Conservation (phyloP, 2,113 vertebrate species). For the Etheostoma spectabile region DNA sequence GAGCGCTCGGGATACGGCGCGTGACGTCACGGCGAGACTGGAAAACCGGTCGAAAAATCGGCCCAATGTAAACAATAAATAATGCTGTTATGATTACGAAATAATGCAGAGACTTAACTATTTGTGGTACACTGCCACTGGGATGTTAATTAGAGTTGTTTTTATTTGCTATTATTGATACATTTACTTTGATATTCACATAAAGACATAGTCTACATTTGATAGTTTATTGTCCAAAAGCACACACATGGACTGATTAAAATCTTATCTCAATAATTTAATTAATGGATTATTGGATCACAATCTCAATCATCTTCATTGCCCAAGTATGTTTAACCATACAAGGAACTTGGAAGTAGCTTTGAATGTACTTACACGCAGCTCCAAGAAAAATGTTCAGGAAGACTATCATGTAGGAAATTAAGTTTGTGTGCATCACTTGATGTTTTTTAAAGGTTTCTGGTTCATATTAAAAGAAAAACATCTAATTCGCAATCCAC, state of each 20-base stretch:
- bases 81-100: too few relatives aligned
- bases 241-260: not conserved
- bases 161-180: not conserved
- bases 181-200: not conserved
- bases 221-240: not conserved
- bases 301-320: not conserved
- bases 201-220: not conserved
- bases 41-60: conserved; percentile 30
- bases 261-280: not conserved
- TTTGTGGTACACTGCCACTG: not conserved
- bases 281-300: not conserved
- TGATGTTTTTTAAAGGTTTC: not conserved
- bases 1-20: conserved; percentile 64
- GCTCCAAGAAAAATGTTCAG: not conserved
- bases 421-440: not conserved
- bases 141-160: not conserved
- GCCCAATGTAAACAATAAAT: not conserved
- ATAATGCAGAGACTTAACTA: not conserved
- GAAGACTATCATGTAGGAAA: not conserved
- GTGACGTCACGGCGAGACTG: conserved; percentile 80
- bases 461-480: not conserved
- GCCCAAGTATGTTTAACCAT: not conserved
- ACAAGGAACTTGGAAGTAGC: not conserved
- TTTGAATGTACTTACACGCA: not conserved
- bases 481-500: not conserved